Evolutionary conservation across 2,113 vertebrate species (phyloP), one percentile per base, ranked within the genome.

Genomic region (Conger conger): DNA sequence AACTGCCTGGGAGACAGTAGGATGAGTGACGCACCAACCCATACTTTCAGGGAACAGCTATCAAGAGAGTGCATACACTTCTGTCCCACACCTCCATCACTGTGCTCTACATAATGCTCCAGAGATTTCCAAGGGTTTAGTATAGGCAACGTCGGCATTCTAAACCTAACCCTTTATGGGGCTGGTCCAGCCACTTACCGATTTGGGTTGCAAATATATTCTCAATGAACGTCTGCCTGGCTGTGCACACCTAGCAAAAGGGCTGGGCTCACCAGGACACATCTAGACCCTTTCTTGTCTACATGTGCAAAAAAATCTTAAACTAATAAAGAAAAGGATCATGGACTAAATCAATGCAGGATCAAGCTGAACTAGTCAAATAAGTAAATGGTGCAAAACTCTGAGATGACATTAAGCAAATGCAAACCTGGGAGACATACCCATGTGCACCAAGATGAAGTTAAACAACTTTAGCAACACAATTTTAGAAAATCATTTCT

Each of bases 111-210:
- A 73, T 11, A 73, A 73, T 8, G 68, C 68, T 73, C 68, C 11
- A 33, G n/a, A 73, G 38, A 38, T 40, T 0, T 40, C 78, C 73
- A 30, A 78, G 33, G 36, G 60, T 88, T 87, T 33, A 1, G 68
- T 27, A 84, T 15, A 77, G 6, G 33, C 20, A 87, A 79, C 68
- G 86, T 63, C 86, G 86, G 86, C 82, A 85, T 88, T 86, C 30
- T 73, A 73, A 73, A 27, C 91, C 90, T 92, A 91, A 89, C 92
- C 92, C 91, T 45, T 86, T 90, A 6, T 57, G 90, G 88, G 88
- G 90, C 87, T 80, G 86, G 83, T 84, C 76, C n/a, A 88, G 68
- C 33, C 53, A 50, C 53, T 77, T 77, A 57, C 42, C 30, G 83
- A 84, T 90, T 89, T 88, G 87, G 89, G 91, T 93, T 92, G 91